phyloP scores from a whole-genome alignment of 2,113 vertebrate genomes.

The Kobus ellipsiprymnus region DNA sequence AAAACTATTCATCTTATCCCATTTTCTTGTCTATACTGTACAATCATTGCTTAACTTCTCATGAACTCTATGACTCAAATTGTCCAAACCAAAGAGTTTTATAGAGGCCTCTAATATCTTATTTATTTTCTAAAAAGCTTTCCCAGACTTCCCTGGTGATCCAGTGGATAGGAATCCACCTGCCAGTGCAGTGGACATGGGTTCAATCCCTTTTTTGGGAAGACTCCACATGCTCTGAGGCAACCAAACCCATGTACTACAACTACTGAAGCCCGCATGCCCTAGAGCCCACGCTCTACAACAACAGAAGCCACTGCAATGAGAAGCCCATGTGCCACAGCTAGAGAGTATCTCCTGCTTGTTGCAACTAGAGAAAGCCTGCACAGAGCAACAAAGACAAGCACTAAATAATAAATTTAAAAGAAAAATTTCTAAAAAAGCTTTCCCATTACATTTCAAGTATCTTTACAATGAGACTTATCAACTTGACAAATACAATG shows the following conservation, averaged over 20 bases:
- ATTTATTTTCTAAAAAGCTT: not conserved
- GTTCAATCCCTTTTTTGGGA: not conserved
- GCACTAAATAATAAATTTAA: not conserved
- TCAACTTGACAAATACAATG: not conserved
- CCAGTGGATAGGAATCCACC: not conserved
- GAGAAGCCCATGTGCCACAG: not conserved
- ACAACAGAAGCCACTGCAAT: not conserved
- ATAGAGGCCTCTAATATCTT: not conserved
- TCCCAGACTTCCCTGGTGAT: not conserved
- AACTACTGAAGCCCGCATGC: not conserved
- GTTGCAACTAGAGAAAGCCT: not conserved
- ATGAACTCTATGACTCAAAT: not conserved
- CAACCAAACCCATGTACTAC: not conserved
- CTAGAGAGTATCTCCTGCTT: not conserved
- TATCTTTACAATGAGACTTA: not conserved
- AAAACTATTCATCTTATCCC: not conserved
- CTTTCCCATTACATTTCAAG: not conserved
- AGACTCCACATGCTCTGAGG: not conserved
- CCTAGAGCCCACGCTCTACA: fast-evolving
- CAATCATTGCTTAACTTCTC: not conserved
- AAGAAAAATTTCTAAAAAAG: not conserved
- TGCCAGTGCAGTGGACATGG: not conserved
- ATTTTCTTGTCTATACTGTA: not conserved
- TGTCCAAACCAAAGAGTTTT: not conserved
- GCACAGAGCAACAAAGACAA: not conserved